phyloP scores from a whole-genome alignment of 2,113 vertebrate genomes.

The Lepus europaeus region DNA sequence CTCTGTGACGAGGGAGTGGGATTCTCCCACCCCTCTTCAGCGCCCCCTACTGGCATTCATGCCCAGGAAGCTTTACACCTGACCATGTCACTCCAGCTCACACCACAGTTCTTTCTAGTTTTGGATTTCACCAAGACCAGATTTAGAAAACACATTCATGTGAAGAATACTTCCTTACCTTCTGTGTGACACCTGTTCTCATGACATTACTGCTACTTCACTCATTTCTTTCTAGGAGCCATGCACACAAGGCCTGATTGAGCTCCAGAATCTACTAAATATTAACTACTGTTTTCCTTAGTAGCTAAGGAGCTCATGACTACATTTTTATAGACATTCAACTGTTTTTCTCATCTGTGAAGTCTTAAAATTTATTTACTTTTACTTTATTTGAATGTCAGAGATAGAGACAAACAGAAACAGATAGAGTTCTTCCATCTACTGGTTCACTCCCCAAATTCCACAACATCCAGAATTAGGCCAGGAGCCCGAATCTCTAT shows the following conservation, averaged over 20 bases:
- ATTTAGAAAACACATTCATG: background rate
- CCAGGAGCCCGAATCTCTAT: no score
- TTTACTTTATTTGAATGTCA: no score
- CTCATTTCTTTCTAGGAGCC: background rate
- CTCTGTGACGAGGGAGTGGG: background rate
- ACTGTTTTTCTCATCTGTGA: background rate
- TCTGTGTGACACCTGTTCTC: background rate
- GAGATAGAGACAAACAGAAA: no score
- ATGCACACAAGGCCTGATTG: background rate
- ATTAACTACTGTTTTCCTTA: background rate
- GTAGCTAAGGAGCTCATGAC: background rate
- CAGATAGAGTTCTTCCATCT: no score
- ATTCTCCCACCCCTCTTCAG: background rate
- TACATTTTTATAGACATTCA: background rate
- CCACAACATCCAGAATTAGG: no score
- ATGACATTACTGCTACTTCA: conserved; percentile 1
- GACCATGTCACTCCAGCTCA: background rate
- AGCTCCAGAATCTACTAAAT: background rate
- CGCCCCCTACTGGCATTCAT: background rate
- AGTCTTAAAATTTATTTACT: background rate
- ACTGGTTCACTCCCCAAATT: no score
- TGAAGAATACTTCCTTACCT: background rate
- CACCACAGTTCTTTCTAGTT: background rate
- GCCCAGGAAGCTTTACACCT: background rate
- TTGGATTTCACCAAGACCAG: background rate